A percentile compares a stretch with the other conserved stretches of the same genome.
phyloP scores from a whole-genome alignment of 2,113 vertebrate genomes.

The Atractosteus spatula region DNA sequence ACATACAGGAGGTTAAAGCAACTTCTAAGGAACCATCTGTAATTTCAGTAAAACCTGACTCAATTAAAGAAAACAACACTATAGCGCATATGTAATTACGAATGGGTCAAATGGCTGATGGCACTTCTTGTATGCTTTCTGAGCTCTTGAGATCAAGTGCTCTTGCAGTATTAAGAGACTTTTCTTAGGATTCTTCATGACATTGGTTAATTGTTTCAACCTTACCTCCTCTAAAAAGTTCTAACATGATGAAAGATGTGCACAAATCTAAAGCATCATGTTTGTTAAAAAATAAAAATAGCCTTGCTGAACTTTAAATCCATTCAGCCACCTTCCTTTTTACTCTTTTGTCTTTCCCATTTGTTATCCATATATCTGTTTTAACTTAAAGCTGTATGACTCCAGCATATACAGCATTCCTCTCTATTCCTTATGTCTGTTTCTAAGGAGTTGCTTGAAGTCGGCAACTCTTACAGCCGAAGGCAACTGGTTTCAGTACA shows the following conservation, averaged over 20 bases:
- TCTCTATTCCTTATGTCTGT: constrained; percentile 28
- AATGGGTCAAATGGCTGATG: neutral
- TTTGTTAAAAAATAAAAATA: constrained; percentile 1
- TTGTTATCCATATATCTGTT: constrained; percentile 5
- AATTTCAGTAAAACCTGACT: no score
- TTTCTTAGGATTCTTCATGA: no score
- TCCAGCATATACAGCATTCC: constrained; percentile 48
- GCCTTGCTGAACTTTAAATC: constrained; percentile 5
- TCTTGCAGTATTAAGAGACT: no score
- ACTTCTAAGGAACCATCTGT: no score
- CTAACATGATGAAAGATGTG: constrained; percentile 7
- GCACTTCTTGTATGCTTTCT: neutral
- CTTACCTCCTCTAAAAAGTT: neutral
- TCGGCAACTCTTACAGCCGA: constrained; percentile 49
- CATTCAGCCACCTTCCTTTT: constrained; percentile 59
- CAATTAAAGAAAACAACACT: no score
- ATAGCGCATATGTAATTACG: no score
- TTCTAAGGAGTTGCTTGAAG: constrained; percentile 34
- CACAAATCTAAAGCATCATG: constrained; percentile 13
- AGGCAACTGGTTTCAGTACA: constrained; percentile 52
- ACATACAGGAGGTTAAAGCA: no score
- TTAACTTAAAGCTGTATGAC: constrained; percentile 16
- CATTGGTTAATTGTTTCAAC: neutral
- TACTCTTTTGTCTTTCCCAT: constrained; percentile 27
- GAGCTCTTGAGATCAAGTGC: no score